Evolutionary conservation across 2,113 vertebrate species (phyloP), one percentile per base, ranked within the genome.

Genomic region (Proterorhinus semilunaris): DNA sequence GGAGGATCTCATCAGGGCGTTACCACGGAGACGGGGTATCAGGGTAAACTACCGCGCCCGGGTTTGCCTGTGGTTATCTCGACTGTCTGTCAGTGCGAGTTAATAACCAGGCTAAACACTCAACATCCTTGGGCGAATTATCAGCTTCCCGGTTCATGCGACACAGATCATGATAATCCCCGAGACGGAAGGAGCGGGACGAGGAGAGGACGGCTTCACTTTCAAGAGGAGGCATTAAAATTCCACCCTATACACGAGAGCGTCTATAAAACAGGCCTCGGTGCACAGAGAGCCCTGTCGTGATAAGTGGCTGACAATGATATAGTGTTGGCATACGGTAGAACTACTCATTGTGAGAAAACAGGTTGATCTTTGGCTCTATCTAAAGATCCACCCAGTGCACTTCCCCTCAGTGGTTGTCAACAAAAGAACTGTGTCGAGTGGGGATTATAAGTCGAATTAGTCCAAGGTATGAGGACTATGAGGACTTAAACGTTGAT

Each of bases 31-130:
- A 91, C 84, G 6, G 45, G 64, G 62, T 73, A 82, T 79, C 72
- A 66, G 71, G 73, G 65, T 66, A 63, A 76, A 55, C 55, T 65
- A 83, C 77, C 80, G 71, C 81, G 88, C 85, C 69, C 79, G 87
- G 17, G 75, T 86, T 55, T 88, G 88, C 87, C 64, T 81, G 86
- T 82, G 75, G 80, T 87, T 92, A 93, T 87, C 90, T 86, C 90
- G 86, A 91, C 83, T 88, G 85, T 92, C 88, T 94, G 93, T 94
- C 91, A 93, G 79, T 93, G 90, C 70, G 82, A 92, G 89, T 78
- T 91, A 92, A 93, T 94, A 94, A 89, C 78, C 78, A 68, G 76
- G 79, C 83, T 87, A 87, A 87, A 88, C 84, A 84, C 85, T 85
- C 80, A 77, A 82, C 83, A 90, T 91, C 83, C 72, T 74, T 78